Evolutionary conservation across 2,797 vertebrate species (phyloP).

Genomic region (Garrulus glandarius): DNA sequence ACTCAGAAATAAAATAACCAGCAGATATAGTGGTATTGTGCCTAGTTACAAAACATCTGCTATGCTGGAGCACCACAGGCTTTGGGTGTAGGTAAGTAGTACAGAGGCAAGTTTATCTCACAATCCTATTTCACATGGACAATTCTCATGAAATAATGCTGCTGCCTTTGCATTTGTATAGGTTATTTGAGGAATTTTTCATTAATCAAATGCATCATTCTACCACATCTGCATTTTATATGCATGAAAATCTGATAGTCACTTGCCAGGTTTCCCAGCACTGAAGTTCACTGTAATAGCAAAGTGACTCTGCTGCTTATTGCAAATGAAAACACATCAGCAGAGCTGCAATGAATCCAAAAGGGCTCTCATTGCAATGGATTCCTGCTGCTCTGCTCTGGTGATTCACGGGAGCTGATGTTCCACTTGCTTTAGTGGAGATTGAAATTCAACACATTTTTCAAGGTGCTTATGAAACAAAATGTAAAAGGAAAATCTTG

Average conservation of each 20-base stretch:
- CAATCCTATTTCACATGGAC: not conserved
- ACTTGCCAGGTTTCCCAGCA: not conserved
- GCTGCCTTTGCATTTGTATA: not conserved
- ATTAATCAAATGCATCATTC: not conserved
- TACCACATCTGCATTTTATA: not conserved
- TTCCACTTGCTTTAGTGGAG: not conserved
- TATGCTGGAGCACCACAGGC: not conserved
- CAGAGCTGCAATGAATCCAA: conserved; percentile 35
- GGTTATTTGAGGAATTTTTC: not conserved
- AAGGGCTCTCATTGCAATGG: not conserved
- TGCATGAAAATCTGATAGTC: not conserved
- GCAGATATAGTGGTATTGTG: not conserved
- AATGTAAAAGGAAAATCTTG: not conserved
- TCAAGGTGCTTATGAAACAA: conserved; percentile 6
- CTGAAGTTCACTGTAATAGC: not conserved
- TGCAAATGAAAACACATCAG: conserved; percentile 36
- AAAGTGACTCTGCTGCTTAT: not conserved
- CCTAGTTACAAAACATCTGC: not conserved
- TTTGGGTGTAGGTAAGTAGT: not conserved
- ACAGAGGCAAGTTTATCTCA: not conserved
- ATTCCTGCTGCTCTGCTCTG: conserved; percentile 32
- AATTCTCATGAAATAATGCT: not conserved
- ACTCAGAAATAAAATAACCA: not conserved
- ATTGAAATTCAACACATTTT: conserved; percentile 4
- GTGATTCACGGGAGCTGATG: not conserved